Evolutionary conservation across 2,797 vertebrate genomes (phyloP).

Genomic region (Nyctibius grandis): DNA sequence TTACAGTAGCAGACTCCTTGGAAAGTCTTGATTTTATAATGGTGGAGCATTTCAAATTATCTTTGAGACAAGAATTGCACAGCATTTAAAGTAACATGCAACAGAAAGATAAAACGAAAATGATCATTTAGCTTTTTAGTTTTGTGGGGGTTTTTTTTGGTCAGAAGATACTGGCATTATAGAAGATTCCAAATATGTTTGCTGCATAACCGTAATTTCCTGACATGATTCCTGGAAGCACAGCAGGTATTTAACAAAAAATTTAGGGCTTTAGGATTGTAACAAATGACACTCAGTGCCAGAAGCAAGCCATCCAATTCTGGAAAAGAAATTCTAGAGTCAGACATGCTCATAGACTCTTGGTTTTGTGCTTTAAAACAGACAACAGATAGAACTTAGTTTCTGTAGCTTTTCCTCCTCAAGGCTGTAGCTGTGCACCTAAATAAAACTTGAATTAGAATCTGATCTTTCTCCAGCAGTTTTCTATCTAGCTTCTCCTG

Average conservation of each 20-base stretch:
- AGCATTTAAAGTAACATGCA: not conserved
- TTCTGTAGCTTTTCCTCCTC: not conserved
- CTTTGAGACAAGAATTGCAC: not conserved
- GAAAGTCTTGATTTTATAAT: not conserved
- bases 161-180: not conserved
- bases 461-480: not conserved
- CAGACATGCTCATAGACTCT: not conserved
- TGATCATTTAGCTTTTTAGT: fast-evolving
- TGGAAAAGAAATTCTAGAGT: not conserved
- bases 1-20: not conserved
- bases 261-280: not conserved
- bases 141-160: not conserved
- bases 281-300: not conserved
- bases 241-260: not conserved
- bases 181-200: not conserved
- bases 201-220: not conserved
- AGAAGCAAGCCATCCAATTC: not conserved
- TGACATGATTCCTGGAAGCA: not conserved
- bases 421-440: not conserved
- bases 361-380: not conserved
- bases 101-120: not conserved
- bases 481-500: not conserved
- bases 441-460: not conserved
- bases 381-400: not conserved
- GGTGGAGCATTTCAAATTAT: not conserved